Percentiles rank a stretch among this genome's conserved stretches.
Evolutionary conservation across 2,113 vertebrate species (phyloP).

Genomic region (Salvelinus namaycush): DNA sequence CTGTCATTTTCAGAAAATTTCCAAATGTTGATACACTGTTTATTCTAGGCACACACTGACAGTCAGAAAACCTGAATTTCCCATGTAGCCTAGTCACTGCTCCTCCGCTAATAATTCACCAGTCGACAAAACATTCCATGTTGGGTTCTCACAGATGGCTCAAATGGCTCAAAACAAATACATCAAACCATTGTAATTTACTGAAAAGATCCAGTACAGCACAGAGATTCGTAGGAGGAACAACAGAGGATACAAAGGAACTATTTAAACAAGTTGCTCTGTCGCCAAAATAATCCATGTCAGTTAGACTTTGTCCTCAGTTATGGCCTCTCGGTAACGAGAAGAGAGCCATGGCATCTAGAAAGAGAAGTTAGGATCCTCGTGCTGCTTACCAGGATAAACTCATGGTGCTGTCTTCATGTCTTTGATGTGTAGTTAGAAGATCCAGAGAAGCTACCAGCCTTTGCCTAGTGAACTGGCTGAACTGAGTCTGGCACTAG

Average conservation of each 20-base stretch:
- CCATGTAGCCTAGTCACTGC: neutral
- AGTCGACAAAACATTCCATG: constrained; percentile 42
- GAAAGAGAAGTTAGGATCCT: neutral
- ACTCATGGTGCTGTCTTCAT: constrained; percentile 62
- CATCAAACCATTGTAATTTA: neutral
- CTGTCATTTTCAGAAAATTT: neutral
- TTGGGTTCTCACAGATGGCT: neutral
- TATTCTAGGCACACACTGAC: neutral
- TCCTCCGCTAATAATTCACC: constrained; percentile 66
- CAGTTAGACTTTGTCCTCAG: neutral
- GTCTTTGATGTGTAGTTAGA: constrained; percentile 14
- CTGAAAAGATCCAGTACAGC: too few species aligned
- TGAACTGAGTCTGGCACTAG: constrained; percentile 10
- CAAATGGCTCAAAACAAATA: neutral
- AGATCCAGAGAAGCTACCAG: constrained; percentile 11
- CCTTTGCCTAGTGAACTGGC: constrained; percentile 10
- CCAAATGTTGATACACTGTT: neutral
- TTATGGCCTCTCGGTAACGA: neutral
- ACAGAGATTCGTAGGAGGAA: neutral
- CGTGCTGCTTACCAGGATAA: constrained; percentile 67
- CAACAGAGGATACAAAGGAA: neutral
- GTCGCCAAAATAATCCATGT: neutral
- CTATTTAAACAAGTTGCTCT: too few species aligned
- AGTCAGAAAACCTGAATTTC: neutral
- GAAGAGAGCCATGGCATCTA: constrained; percentile 2